Evolutionary conservation across 2,797 vertebrate species (phyloP), one percentile per base, ranked within the genome.

Genomic region (Distichodus sexfasciatus): DNA sequence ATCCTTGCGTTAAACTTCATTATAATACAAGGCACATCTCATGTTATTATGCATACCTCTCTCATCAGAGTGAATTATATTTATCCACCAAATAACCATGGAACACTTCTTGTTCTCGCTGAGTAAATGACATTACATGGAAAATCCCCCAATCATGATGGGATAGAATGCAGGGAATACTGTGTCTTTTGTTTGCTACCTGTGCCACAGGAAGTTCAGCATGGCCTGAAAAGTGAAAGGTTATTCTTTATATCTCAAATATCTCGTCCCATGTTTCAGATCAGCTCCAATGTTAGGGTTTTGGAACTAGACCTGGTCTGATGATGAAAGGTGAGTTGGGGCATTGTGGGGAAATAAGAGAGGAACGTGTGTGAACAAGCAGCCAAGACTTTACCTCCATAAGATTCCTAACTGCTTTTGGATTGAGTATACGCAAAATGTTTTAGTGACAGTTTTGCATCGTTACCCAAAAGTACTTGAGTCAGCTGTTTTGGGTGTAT

Each of bases 191-290:
- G 62, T 71, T 70, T 29, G 8, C 35, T 69, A 72, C 73, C 71
- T 75, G 74, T 69, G 12, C 36, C 46, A 68, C 71, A 74, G 66
- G 75, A 82, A 76, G 66, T 68, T 40, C 54, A 65, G 41, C 66
- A 61, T 69, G 63, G 66, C 63, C 69, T 63, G 74, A 69, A 79
- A 80, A 63, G 44, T 14, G 23, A 19, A 48, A 58, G 15, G 14
- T 50, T 63, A 53, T 29, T 15, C 51, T 59, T 66, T 66, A 46
- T 77, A 77, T 80, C 64, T 75, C 47, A 68, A 38, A 72, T 60
- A 79, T 79, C 70, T 74, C 74, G 72, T 26, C 51, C 35, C 14
- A 44, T 21, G 43, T 68, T 71, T 61, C 36, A 63, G 15, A 58
- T 62, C n/a, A 41, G 48, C 50, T 51, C 4, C 38, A 43, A 10